Evolutionary conservation across 2,888 invertebrate species (phyloP).

Genomic region (Caenorhabditis japonica): DNA sequence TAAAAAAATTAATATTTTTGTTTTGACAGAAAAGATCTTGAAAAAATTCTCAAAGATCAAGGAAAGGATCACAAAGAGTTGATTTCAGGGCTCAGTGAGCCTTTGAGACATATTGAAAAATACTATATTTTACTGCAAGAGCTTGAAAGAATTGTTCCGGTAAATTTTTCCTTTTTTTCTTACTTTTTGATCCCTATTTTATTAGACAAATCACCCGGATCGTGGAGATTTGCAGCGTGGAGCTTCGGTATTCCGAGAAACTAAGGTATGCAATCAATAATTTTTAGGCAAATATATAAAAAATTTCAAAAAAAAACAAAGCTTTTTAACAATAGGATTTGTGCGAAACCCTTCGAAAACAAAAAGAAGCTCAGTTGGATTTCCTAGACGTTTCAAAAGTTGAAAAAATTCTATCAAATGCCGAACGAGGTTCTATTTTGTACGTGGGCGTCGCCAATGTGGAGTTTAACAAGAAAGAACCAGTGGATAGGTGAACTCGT

Average conservation of each 20-base stretch:
- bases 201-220: conserved; percentile 89
- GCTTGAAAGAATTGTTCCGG: conserved; percentile 91
- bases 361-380: conserved; percentile 95
- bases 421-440: conserved; percentile 83
- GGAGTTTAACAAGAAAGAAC: conserved; percentile 83
- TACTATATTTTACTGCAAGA: conserved; percentile 90
- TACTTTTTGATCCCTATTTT: conserved; percentile 21
- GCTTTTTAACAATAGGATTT: conserved; percentile 82
- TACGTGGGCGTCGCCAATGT: conserved; percentile 79
- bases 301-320: background rate
- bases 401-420: conserved; percentile 87
- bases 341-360: conserved; percentile 89
- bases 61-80: conserved; percentile 82
- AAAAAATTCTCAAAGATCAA: conserved; percentile 25
- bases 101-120: conserved; percentile 93
- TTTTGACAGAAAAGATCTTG: conserved; percentile 33
- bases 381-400: conserved; percentile 91
- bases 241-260: conserved; percentile 92
- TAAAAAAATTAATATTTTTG: background rate
- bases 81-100: conserved; percentile 92
- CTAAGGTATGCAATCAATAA: conserved; percentile 88
- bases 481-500: conserved; percentile 78
- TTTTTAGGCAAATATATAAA: no score
- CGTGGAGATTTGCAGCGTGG: conserved; percentile 96
- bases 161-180: conserved; percentile 20